phyloP scores from a whole-genome alignment of 2,797 vertebrate species.

The Tragelaphus eurycerus region DNA sequence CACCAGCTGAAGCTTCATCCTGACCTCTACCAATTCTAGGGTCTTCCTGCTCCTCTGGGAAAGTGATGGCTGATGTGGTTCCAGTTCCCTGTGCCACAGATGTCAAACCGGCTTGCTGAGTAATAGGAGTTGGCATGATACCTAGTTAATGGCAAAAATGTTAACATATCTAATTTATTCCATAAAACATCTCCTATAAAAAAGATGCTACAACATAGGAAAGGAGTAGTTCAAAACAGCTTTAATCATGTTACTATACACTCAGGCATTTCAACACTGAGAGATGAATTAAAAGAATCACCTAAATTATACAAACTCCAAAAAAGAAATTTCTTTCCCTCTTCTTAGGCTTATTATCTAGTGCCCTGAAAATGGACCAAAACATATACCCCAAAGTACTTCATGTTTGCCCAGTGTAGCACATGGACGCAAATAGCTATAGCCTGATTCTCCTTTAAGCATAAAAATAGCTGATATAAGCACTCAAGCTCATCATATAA shows the following conservation, averaged over 20 bases:
- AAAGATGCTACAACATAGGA: not conserved
- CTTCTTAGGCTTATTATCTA: not conserved
- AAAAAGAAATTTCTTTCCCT: not conserved
- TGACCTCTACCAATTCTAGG: constrained; percentile 79
- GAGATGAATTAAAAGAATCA: not conserved
- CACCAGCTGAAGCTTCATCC: constrained; percentile 82
- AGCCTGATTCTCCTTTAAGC: not conserved
- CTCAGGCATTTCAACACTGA: not conserved
- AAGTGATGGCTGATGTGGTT: constrained; percentile 91
- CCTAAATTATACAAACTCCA: not conserved
- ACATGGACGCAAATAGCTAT: not conserved
- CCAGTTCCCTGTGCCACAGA: constrained; percentile 77
- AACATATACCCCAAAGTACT: not conserved
- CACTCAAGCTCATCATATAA: not conserved
- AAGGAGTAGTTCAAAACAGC: not conserved
- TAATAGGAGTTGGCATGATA: constrained; percentile 87
- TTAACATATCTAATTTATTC: constrained; percentile 37
- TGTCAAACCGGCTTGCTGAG: constrained; percentile 86
- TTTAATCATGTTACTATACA: not conserved
- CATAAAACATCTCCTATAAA: constrained; percentile 32
- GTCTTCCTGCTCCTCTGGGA: constrained; percentile 94
- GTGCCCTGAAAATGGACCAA: not conserved
- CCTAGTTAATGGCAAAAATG: constrained; percentile 66
- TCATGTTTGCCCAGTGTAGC: not conserved
- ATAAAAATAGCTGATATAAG: not conserved